Conservation (phyloP, 2,113 vertebrate species). For the Anhinga anhinga region DNA sequence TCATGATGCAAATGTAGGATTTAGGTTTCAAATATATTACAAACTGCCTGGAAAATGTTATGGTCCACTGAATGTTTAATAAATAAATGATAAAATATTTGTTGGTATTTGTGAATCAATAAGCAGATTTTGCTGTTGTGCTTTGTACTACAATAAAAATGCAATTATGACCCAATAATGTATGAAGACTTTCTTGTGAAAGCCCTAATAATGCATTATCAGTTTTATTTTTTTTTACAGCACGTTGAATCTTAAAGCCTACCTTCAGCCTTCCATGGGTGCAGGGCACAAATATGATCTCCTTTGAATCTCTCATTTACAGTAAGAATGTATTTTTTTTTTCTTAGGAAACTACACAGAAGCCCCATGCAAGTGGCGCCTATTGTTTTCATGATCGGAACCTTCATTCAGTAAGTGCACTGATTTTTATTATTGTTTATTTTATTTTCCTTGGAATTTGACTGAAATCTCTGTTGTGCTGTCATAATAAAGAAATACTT, state of each 20-base stretch:
- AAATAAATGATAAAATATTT: not conserved
- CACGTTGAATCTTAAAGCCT: not conserved
- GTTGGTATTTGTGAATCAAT: not conserved
- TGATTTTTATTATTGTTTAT: not conserved
- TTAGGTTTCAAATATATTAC: not conserved
- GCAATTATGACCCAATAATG: rapidly evolving
- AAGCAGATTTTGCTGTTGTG: not conserved
- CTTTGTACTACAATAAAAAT: not conserved
- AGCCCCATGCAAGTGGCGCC: slow-evolving; percentile 75
- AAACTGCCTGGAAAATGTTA: not conserved
- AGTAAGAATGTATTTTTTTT: not conserved
- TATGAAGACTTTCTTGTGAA: not conserved
- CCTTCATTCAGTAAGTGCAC: slow-evolving; percentile 74
- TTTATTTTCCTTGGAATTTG: not conserved
- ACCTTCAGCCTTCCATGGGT: not conserved
- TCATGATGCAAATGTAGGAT: not conserved
- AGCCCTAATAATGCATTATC: not conserved
- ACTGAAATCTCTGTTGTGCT: not conserved
- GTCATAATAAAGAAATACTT: not conserved
- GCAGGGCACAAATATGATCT: not conserved
- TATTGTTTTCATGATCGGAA: slow-evolving; percentile 61
- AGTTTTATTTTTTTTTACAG: not conserved
- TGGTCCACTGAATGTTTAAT: not conserved
- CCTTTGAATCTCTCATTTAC: too few relatives aligned
- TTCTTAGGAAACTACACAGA: slow-evolving; percentile 68